Evolutionary conservation across 1,140 invertebrate species (phyloP).

Genomic region (Stegodyphus dumicola): DNA sequence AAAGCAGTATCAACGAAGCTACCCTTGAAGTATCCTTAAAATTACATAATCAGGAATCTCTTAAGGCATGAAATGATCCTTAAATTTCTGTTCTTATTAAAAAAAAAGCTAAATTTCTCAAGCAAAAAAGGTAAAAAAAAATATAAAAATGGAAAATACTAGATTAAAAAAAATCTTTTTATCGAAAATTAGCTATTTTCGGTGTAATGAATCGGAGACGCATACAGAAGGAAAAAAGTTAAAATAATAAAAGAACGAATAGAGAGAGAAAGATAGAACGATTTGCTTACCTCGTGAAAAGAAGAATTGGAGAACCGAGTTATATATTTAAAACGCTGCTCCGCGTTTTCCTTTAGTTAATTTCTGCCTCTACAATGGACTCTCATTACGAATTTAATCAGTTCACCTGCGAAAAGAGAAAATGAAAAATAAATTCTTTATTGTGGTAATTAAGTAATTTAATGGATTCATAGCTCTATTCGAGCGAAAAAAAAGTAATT

Average conservation of each 20-base stretch:
- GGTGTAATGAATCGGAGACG: constrained; percentile 24
- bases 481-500: constrained; percentile 27
- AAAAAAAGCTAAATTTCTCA: too few species aligned
- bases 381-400: constrained; percentile 55
- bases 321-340: constrained; percentile 14
- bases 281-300: constrained; percentile 35
- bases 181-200: constrained; percentile 37
- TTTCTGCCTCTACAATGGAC: constrained; percentile 19
- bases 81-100: too few species aligned
- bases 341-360: constrained; percentile 37
- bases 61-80: too few species aligned
- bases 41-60: too few species aligned
- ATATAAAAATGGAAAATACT: background rate
- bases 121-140: background rate
- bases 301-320: constrained; percentile 9
- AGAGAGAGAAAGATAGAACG: background rate
- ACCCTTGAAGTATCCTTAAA: too few species aligned
- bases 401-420: constrained; percentile 39
- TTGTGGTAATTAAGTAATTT: constrained; percentile 60
- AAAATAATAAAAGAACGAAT: background rate
- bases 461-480: constrained; percentile 49
- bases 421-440: constrained; percentile 43
- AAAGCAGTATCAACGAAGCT: too few species aligned
- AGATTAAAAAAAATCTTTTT: background rate
- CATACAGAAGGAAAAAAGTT: background rate